phyloP scores from a whole-genome alignment of 2,888 invertebrate genomes.

The Chrysopilus asiliformis region DNA sequence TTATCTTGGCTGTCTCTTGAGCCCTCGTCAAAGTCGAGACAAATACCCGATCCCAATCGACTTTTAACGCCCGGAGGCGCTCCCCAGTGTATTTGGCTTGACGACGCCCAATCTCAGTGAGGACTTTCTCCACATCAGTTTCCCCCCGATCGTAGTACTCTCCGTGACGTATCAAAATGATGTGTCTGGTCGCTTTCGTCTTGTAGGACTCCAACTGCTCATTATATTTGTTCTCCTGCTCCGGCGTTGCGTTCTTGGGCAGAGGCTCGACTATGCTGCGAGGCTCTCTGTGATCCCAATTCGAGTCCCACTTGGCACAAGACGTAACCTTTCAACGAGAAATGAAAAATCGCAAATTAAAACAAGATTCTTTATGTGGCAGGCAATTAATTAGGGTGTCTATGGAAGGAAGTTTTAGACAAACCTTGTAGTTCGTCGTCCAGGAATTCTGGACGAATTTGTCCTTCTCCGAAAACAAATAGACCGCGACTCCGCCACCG shows the following conservation, averaged over 20 bases:
- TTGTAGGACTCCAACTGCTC: slow-evolving; percentile 49
- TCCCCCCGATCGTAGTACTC: slow-evolving; percentile 72
- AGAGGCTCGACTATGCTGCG: slow-evolving; percentile 52
- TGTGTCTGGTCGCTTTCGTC: slow-evolving; percentile 48
- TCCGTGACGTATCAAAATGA: slow-evolving; percentile 87
- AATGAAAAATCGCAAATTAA: slow-evolving; percentile 18
- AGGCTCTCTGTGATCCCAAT: slow-evolving; percentile 83
- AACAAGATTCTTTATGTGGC: slow-evolving; percentile 13
- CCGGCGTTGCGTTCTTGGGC: slow-evolving; percentile 30
- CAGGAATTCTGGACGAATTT: slow-evolving; percentile 46
- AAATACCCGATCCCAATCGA: slow-evolving; percentile 67
- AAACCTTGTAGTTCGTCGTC: too few relatives aligned
- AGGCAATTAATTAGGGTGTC: too few relatives aligned
- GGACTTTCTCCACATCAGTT: slow-evolving; percentile 54
- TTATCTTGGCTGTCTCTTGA: slow-evolving; percentile 77
- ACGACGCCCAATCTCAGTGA: slow-evolving; percentile 66
- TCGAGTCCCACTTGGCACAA: slow-evolving; percentile 64
- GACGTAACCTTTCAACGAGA: too few relatives aligned
- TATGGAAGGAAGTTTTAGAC: slow-evolving; percentile 42
- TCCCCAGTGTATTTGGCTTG: slow-evolving; percentile 82
- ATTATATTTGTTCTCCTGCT: slow-evolving; percentile 55
- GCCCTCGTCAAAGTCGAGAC: slow-evolving; percentile 91
- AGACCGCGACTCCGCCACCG: slow-evolving; percentile 49
- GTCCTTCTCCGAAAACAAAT: slow-evolving; percentile 42
- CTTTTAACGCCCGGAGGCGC: slow-evolving; percentile 59